Base-by-base conservation (phyloP, 2,888 invertebrate species). In the Nemotelus pantherinus region DNA sequence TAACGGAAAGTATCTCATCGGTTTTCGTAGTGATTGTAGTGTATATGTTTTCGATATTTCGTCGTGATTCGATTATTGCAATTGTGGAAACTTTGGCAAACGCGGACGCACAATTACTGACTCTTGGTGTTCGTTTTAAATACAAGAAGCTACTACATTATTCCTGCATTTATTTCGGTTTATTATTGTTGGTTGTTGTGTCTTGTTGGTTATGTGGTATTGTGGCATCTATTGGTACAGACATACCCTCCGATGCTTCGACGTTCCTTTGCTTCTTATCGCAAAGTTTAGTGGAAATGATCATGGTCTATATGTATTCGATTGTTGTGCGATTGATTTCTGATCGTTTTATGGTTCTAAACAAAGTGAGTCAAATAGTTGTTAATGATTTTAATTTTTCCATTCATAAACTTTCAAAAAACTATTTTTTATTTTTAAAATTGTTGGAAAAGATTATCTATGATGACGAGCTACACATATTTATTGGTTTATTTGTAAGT, bases 1-100 rank as follows among this genome's bases (percentile, higher is more conserved):
- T 82, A n/a, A 84, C 85, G 0, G 81, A 86, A 2, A 81, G 85
- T 41, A 67, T 76, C 25, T 78, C 65, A 10, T 77, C 77, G 50
- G 64, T 25, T 25, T 25, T 25, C 25, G 25, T 77, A 41, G 60
- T 78, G 43, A 71, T 76, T 9, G 67, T 78, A 10, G 77, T 79
- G n/a, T 78, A 77, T 55, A 48, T 79, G 3, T 78, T 70, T 43
- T 70, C 76, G 53, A 55, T 45, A 39, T 76, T 5, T 76, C 53
- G 55, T n/a, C 50, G 76, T 3, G 7, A 53, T 53, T n/a, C 53
- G n/a, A 10, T 76, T 44, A 53, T 65, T 44, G 65, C 50, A 2
- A 39, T 76, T 4, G 44, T 76, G 64, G 3, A 65, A 43, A 65
- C 41, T 25, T 44, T 76, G 53, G 65, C 64, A 25, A 44, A 76